Evolutionary conservation across 2,888 invertebrate genomes (phyloP).

Genomic region (Lasius fuliginosus): DNA sequence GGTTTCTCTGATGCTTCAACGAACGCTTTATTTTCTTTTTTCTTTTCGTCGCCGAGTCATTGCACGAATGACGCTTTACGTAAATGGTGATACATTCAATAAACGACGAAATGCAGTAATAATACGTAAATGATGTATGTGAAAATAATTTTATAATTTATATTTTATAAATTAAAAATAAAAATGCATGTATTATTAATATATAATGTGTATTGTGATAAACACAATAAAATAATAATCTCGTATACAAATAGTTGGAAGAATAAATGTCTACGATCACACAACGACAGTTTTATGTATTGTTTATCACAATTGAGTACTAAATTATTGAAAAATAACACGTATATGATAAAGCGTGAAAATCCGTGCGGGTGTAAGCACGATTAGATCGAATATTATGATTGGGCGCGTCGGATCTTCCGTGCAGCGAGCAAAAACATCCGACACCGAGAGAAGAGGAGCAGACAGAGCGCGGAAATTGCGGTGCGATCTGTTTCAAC

Average conservation of each 20-base stretch:
- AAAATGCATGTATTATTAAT: background rate
- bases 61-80: conserved; percentile 35
- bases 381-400: conserved; percentile 12
- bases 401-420: background rate
- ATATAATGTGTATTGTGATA: background rate
- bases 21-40: conserved; percentile 76
- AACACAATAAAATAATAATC: background rate
- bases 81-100: conserved; percentile 7
- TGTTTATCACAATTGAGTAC: background rate
- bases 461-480: conserved; percentile 54
- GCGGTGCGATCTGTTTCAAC: conserved; percentile 57
- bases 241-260: background rate
- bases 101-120: background rate
- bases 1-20: conserved; percentile 80
- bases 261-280: background rate
- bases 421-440: conserved; percentile 27
- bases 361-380: background rate
- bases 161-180: background rate
- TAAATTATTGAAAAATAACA: background rate
- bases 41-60: conserved; percentile 42
- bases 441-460: background rate
- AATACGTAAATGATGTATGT: background rate
- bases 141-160: background rate
- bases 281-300: background rate
- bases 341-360: background rate